phyloP scores from a whole-genome alignment of 2,113 vertebrate genomes.

The Gasterosteus aculeatus region DNA sequence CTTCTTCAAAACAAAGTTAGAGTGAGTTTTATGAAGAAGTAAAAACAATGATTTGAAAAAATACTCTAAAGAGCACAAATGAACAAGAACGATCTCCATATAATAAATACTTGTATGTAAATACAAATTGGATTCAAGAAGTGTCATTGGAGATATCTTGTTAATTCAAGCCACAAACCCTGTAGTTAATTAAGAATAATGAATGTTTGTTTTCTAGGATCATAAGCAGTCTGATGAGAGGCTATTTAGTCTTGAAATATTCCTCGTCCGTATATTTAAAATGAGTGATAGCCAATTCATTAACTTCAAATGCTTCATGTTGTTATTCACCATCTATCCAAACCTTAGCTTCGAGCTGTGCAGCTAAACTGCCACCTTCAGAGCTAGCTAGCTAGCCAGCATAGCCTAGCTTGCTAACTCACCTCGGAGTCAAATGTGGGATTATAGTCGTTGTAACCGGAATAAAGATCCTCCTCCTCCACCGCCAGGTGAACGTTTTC shows the following conservation, averaged over 20 bases:
- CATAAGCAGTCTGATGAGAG: too few species aligned
- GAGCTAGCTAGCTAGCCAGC: too few species aligned
- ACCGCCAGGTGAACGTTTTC: slow-evolving; percentile 89
- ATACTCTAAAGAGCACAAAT: background rate
- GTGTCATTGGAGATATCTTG: background rate
- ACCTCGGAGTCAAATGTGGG: slow-evolving; percentile 95
- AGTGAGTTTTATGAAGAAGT: background rate
- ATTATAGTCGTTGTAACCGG: slow-evolving; percentile 97
- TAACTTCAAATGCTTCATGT: background rate
- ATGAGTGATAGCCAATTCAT: too few species aligned
- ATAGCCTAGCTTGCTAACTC: slow-evolving; percentile 29
- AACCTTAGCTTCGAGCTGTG: too few species aligned
- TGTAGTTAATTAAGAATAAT: background rate
- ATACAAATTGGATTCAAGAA: too few species aligned
- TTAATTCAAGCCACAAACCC: background rate
- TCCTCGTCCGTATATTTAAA: too few species aligned
- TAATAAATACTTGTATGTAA: background rate
- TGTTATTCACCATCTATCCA: background rate
- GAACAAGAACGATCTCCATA: background rate
- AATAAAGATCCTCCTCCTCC: slow-evolving; percentile 94
- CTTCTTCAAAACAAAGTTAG: background rate
- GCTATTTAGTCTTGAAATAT: background rate
- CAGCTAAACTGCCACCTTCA: too few species aligned
- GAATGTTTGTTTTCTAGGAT: background rate
- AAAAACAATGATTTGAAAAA: background rate